These are phyloP conservation scores for Parnassius mnemosyne DNA, from an alignment of 2,888 invertebrate genomes.

Conservation along the genomic window DNA sequence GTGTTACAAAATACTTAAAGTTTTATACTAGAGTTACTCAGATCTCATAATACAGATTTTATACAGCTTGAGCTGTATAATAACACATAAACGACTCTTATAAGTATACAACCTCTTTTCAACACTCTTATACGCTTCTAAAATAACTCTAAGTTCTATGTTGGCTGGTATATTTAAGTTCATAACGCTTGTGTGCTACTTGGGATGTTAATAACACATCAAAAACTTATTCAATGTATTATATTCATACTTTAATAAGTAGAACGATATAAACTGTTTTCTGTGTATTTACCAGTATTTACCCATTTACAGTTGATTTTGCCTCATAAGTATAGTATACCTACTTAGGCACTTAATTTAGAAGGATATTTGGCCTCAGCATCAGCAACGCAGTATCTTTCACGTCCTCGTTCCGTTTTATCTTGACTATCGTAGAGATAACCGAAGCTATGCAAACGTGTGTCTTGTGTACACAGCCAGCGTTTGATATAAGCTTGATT, in stretches of 20 bases:
- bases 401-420: slow-evolving; percentile 26
- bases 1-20: too few relatives aligned
- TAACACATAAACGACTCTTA: too few relatives aligned
- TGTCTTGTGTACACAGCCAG: slow-evolving; percentile 23
- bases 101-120: too few relatives aligned
- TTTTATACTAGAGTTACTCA: too few relatives aligned
- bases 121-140: too few relatives aligned
- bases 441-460: slow-evolving; percentile 25
- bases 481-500: slow-evolving; percentile 26
- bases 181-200: too few relatives aligned
- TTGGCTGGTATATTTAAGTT: too few relatives aligned
- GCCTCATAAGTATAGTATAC: background rate
- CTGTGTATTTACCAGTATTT: background rate
- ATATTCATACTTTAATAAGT: background rate
- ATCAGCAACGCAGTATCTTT: slow-evolving; percentile 24
- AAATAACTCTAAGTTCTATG: too few relatives aligned
- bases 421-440: slow-evolving; percentile 26
- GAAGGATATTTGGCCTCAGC: slow-evolving; percentile 26
- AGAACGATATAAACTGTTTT: background rate
- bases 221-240: too few relatives aligned
- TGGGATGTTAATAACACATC: too few relatives aligned
- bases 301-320: slow-evolving; percentile 1
- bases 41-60: too few relatives aligned
- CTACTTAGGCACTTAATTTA: slow-evolving; percentile 15
- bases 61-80: too few relatives aligned